Percentiles rank a stretch among this genome's conserved stretches.
Conservation (phyloP, 2,888 invertebrate genomes). For the Stratiomys singularior region DNA sequence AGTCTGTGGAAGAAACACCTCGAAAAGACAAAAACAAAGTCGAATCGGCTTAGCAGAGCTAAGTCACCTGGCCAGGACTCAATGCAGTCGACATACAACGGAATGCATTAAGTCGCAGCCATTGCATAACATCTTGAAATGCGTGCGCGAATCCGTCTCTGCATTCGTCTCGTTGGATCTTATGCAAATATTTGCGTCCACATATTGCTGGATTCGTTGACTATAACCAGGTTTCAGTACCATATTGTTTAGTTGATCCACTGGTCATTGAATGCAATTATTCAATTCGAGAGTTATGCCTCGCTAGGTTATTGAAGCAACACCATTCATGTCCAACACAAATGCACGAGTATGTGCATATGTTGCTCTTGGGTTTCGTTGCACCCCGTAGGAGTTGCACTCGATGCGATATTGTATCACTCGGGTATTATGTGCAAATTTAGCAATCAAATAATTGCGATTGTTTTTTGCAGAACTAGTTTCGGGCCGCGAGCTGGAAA, state of each 20-base stretch:
- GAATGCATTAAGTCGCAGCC: constrained; percentile 11
- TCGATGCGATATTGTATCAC: not conserved
- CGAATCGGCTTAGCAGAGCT: not conserved
- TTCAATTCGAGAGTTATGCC: constrained; percentile 21
- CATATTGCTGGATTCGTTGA: constrained; percentile 13
- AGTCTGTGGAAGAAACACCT: not conserved
- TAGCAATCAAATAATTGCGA: not conserved
- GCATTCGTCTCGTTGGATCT: constrained; percentile 19
- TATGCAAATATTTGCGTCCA: constrained; percentile 27
- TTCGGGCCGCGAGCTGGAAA: constrained; percentile 17
- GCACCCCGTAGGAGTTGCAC: not conserved
- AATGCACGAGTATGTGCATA: not conserved
- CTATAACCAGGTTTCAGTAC: constrained; percentile 15
- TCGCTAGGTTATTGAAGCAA: constrained; percentile 3
- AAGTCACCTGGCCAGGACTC: constrained; percentile 30
- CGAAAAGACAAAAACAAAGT: not conserved
- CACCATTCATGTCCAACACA: not conserved
- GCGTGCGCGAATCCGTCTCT: constrained; percentile 18
- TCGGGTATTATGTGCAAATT: not conserved
- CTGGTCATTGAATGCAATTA: constrained; percentile 36
- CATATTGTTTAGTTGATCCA: constrained; percentile 40
- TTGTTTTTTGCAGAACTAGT: constrained; percentile 15
- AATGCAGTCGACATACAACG: not conserved
- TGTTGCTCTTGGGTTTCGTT: not conserved
- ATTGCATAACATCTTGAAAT: constrained; percentile 19